phyloP scores from a whole-genome alignment of 2,113 vertebrate genomes.

The Rynchops niger region DNA sequence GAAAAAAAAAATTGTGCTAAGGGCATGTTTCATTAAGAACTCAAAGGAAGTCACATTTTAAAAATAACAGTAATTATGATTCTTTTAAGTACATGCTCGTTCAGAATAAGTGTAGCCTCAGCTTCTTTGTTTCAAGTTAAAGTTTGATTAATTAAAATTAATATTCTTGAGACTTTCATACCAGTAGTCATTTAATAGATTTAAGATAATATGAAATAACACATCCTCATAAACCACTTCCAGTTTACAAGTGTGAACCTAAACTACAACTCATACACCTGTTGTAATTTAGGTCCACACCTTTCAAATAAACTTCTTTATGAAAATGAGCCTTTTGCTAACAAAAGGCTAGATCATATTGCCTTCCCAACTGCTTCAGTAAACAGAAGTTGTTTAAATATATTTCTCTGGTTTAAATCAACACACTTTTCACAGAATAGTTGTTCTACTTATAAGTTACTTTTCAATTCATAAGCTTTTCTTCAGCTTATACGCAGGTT shows the following conservation, averaged over 20 bases:
- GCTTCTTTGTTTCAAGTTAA: background rate
- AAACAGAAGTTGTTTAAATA: background rate
- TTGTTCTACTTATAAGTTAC: background rate
- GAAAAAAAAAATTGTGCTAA: background rate
- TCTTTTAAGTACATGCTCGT: background rate
- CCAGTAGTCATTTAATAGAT: background rate
- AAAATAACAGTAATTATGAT: background rate
- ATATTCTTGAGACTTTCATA: background rate
- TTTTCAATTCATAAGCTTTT: background rate
- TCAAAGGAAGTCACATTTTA: background rate
- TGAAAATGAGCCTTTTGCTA: background rate
- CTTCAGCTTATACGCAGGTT: background rate
- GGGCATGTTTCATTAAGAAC: background rate
- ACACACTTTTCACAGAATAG: fast-evolving
- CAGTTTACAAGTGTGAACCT: background rate
- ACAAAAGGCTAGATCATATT: background rate
- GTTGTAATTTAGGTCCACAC: background rate
- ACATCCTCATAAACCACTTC: background rate
- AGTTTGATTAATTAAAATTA: background rate
- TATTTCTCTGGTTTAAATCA: background rate
- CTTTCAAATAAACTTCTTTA: background rate
- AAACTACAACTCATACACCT: background rate
- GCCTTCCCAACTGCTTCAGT: background rate
- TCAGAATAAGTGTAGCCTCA: background rate
- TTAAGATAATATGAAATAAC: background rate